Conservation (phyloP, 2,797 vertebrate genomes). For the Pseudochirops cupreus region DNA sequence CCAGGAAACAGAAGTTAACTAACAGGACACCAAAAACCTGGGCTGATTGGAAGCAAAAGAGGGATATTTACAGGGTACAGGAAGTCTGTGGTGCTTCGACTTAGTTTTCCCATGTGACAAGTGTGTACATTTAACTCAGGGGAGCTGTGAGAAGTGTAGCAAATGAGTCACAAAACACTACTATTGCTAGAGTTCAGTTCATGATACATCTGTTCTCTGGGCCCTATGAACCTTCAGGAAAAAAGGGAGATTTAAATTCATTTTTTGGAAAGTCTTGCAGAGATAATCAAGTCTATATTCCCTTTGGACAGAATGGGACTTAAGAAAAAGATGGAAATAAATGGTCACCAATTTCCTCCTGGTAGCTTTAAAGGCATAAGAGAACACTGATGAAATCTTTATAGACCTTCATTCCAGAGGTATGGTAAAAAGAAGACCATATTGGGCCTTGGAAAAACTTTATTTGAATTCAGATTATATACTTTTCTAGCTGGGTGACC, state of each 20-base stretch:
- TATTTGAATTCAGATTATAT: not conserved
- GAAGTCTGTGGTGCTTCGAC: not conserved
- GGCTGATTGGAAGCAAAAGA: not conserved
- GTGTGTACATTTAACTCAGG: not conserved
- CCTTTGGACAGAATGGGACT: not conserved
- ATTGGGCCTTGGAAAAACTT: not conserved
- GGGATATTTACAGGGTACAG: not conserved
- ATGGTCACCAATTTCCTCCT: not conserved
- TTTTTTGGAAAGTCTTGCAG: not conserved
- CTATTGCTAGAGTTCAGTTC: not conserved
- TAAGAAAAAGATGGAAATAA: not conserved
- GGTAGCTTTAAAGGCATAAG: not conserved
- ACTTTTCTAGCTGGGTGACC: not conserved
- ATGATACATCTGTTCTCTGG: not conserved
- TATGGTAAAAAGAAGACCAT: not conserved
- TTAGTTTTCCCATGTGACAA: not conserved
- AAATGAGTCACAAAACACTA: not conserved
- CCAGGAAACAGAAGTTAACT: not conserved
- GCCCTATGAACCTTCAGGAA: not conserved
- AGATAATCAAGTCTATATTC: not conserved
- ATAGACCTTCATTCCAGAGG: not conserved
- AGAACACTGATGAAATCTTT: not conserved
- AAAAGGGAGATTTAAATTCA: not conserved
- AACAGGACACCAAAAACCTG: not conserved
- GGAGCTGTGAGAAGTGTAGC: not conserved